Evolutionary conservation across 2,888 invertebrate species (phyloP), one percentile per base, ranked within the genome.

Genomic region (Caenorhabditis japonica): DNA sequence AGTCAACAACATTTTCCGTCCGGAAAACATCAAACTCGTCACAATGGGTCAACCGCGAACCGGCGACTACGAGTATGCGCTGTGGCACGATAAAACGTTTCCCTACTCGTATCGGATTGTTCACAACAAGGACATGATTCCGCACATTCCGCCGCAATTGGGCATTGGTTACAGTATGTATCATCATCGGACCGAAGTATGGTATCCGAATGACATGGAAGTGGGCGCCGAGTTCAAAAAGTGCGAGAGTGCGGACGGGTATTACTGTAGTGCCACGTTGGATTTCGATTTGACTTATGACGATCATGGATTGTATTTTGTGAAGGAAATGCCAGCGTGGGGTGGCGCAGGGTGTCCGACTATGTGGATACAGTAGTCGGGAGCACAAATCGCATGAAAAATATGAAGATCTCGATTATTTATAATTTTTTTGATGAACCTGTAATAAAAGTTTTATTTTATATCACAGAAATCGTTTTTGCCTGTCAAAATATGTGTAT

Each of bases 41-140:
- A 81, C 80, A 12, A 77, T 81, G 64, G 81, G 80, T n/a, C 80
- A 81, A 38, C 79, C 81, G 2, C 15, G 81, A 10, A 75, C 74
- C 13, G 80, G 80, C 1, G 75, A 80, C 51, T 51, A 55, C 39
- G 49, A 51, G 12, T 80, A 61, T 19, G 80, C 80, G 1, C 21
- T 38, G 5, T 70, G 68, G 56, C 80, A 80, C 55, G 77, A 79
- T 38, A 30, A 47, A 19, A 56, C 71, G 36, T 59, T 80, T 13
- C 72, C 75, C 7, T 62, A 76, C 49, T 55, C 72, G 27, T 80
- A 61, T 27, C 72, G 78, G 4, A 62, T 80, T n/a, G 69, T 76
- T 10, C 80, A 80, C 53, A 30, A 52, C n/a, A 44, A 58, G 3
- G 80, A 80, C 41, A 47, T 75, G 10, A 72, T 80, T 5, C 62